Base-by-base conservation (phyloP, 30 jellyfish, hydroid and myxozoan species). In the Rhopilema esculentum region DNA sequence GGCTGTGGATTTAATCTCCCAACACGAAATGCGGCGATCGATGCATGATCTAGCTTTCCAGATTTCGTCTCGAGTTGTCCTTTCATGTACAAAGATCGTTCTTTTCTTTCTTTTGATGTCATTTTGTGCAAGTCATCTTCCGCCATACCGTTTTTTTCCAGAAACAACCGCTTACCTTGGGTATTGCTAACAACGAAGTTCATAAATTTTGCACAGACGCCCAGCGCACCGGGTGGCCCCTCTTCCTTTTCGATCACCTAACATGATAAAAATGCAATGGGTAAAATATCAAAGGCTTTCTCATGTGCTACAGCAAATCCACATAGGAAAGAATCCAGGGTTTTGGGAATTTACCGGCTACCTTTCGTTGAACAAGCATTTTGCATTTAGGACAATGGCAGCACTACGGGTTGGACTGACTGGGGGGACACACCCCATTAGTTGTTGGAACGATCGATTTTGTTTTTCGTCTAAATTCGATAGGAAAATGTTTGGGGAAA, bases 1-100 rank as follows among this genome's bases (percentile, higher is more conserved):
- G 91, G 97, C 63, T 25, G 28, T 12, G 80, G 83, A 0, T 31
- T 88, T 17, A 73, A 79, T 28, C 49, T 20, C 16, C 97, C 98
- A 62, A 93, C 98, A 62, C 71, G 68, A 66, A 72, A 93, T n/a
- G 97, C 96, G 16, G 79, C 97, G 19, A 93, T 93, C 1, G 98
- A 88, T 15, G 98, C 97, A 78, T 93, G 98, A 67, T 93, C 98
- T 49, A 93, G 76, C 52, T 93, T 93, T 29, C 98, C 98, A 16
- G 96, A 93, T 25, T 48, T 33, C 19, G 92, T 69, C 19, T 82
- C 93, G 52, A 92, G 83, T 32, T 62, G 52, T 8, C 88, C 76
- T 66, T 88, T 86, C 50, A 92, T 77, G 33, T 69, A 29, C 7
- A 50, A 49, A 21, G 87, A 9, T 16, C 86, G 89, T 69, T 81